A percentile compares a stretch with the other conserved stretches of the same genome.
Conservation (phyloP, 1,140 invertebrate species). For the Magallana ariakensis region DNA sequence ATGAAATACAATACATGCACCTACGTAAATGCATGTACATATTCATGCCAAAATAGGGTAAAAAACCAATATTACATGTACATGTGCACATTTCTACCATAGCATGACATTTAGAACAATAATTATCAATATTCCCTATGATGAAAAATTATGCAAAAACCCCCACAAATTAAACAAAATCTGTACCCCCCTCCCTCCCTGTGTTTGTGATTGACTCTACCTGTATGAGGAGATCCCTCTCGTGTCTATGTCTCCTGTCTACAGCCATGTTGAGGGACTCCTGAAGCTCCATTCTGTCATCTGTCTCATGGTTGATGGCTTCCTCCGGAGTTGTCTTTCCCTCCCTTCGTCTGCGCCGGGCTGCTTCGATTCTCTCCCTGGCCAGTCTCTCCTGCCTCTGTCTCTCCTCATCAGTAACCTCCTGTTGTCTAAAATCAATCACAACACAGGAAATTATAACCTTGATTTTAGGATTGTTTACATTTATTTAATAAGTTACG, state of each 20-base stretch:
- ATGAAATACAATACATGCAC: no score
- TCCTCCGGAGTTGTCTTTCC: slow-evolving; percentile 50
- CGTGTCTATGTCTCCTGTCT: slow-evolving; percentile 68
- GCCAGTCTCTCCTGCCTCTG: slow-evolving; percentile 70
- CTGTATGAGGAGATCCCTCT: slow-evolving; percentile 70
- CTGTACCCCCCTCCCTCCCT: no score
- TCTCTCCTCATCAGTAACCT: slow-evolving; percentile 63
- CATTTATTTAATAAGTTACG: no score
- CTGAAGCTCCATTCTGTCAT: slow-evolving; percentile 63
- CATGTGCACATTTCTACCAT: no score
- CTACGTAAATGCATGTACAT: no score
- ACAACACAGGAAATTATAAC: not conserved
- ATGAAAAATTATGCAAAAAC: no score
- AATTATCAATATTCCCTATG: no score
- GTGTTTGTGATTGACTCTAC: slow-evolving; percentile 39
- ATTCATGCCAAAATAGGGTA: no score
- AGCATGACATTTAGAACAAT: no score
- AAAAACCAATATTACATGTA: no score
- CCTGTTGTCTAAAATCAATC: slow-evolving; percentile 10
- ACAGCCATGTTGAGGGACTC: slow-evolving; percentile 66
- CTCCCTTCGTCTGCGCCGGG: slow-evolving; percentile 59
- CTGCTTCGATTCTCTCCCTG: slow-evolving; percentile 69
- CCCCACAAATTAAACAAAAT: no score
- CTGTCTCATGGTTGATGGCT: slow-evolving; percentile 59
- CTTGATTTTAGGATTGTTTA: no score